Percentiles rank a stretch among this genome's conserved stretches.
These are phyloP conservation scores for Ophion obscuratus DNA, from an alignment of 2,888 invertebrate species.

Conservation along the genomic window DNA sequence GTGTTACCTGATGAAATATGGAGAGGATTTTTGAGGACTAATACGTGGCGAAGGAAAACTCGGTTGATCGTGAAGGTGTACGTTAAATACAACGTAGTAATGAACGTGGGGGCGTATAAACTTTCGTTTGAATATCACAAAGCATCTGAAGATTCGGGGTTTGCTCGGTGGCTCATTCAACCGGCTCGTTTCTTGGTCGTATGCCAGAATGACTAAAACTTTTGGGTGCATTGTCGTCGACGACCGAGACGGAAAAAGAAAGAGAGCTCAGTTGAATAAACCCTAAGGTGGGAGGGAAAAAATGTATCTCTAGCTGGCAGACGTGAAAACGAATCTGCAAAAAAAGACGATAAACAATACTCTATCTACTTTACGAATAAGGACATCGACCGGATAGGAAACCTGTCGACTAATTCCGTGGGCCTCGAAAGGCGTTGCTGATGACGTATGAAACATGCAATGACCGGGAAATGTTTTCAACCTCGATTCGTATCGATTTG, in stretches of 20 bases:
- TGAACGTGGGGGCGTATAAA: background rate
- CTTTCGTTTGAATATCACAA: conserved; percentile 57
- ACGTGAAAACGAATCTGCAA: conserved; percentile 4
- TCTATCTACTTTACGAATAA: background rate
- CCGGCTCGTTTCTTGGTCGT: conserved; percentile 62
- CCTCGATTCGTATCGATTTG: conserved; percentile 37
- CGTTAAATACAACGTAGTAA: background rate
- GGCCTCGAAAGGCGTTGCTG: background rate
- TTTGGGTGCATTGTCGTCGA: conserved; percentile 63
- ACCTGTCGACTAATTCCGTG: conserved; percentile 8
- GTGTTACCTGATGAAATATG: background rate
- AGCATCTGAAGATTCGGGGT: conserved; percentile 46
- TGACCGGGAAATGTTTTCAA: conserved; percentile 38
- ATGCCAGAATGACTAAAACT: conserved; percentile 68
- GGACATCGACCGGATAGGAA: background rate
- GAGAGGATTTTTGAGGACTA: background rate
- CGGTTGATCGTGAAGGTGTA: background rate
- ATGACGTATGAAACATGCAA: conserved; percentile 21
- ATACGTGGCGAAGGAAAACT: background rate
- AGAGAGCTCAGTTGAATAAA: conserved; percentile 52
- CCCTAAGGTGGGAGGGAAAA: conserved; percentile 32
- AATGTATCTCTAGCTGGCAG: conserved; percentile 22
- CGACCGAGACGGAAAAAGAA: conserved; percentile 30
- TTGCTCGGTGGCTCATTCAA: conserved; percentile 59
- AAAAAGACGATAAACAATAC: conserved; percentile 1